phyloP scores from a whole-genome alignment of 37 sponge, comb jelly and placozoan genomes.

The Cliona cf. orientalis region DNA sequence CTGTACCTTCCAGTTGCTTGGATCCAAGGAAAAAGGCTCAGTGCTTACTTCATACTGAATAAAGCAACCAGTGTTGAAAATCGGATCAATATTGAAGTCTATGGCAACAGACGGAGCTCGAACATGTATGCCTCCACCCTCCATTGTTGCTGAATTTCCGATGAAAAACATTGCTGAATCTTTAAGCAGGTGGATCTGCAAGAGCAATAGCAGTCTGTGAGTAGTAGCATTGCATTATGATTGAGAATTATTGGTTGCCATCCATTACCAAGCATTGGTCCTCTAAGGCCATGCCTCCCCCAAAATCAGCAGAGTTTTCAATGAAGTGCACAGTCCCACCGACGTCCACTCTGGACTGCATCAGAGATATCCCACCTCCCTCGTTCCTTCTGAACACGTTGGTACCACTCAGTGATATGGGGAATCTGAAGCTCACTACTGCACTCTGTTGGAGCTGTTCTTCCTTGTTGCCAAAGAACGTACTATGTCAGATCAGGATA shows the following conservation, averaged over 20 bases:
- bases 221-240: too few species aligned
- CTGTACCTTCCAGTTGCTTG: slow-evolving; percentile 6
- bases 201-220: too few species aligned
- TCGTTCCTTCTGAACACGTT: slow-evolving; percentile 38
- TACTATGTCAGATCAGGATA: too few species aligned
- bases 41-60: slow-evolving; percentile 43
- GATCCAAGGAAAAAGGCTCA: background rate
- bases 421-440: slow-evolving; percentile 37
- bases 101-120: slow-evolving; percentile 20
- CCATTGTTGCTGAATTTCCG: slow-evolving; percentile 15
- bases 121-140: slow-evolving; percentile 66
- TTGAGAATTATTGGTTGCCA: too few species aligned
- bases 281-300: slow-evolving; percentile 53
- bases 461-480: slow-evolving; percentile 21
- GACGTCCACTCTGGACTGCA: slow-evolving; percentile 51
- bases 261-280: slow-evolving; percentile 64
- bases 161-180: slow-evolving; percentile 21
- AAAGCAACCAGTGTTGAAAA: slow-evolving; percentile 61
- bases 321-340: slow-evolving; percentile 20
- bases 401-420: slow-evolving; percentile 19
- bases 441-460: too few species aligned
- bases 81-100: slow-evolving; percentile 14
- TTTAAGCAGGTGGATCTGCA: slow-evolving; percentile 34
- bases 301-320: slow-evolving; percentile 38
- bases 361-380: slow-evolving; percentile 55